Evolutionary conservation across 2,113 vertebrate genomes (phyloP).

Genomic region (Pelecanus crispus): DNA sequence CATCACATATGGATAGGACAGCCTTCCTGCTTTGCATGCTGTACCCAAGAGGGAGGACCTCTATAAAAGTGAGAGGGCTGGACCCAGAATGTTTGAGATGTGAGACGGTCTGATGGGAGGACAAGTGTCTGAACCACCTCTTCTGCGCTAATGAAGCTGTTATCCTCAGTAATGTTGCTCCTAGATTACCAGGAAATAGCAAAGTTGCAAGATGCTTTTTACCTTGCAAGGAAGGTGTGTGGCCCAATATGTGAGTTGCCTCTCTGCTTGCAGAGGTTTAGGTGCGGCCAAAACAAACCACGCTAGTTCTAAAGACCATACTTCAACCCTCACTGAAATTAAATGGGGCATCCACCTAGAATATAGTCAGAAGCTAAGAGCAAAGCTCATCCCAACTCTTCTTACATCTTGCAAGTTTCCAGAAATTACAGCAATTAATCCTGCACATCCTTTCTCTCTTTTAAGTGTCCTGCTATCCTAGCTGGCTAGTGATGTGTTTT

Average conservation of each 20-base stretch:
- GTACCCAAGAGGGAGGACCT: not conserved
- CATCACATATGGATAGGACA: not conserved
- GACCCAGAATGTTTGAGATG: not conserved
- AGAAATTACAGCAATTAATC: not conserved
- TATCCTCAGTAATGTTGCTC: not conserved
- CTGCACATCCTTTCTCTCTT: not conserved
- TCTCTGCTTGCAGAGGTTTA: not conserved
- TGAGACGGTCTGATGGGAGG: not conserved
- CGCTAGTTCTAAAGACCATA: not conserved
- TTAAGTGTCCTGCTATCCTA: not conserved
- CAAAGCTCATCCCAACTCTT: not conserved
- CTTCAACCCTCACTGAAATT: not conserved
- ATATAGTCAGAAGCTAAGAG: not conserved
- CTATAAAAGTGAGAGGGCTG: not conserved
- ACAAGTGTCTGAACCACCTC: not conserved
- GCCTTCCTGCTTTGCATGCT: not conserved
- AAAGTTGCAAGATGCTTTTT: not conserved
- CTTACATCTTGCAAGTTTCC: not conserved
- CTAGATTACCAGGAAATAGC: not conserved
- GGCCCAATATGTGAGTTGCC: fast-evolving
- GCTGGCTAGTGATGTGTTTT: not conserved
- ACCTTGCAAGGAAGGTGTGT: not conserved
- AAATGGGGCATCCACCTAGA: not conserved
- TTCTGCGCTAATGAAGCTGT: not conserved
- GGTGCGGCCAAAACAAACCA: not conserved